Evolutionary conservation across 1,140 invertebrate species (phyloP), one percentile per base, ranked within the genome.

Genomic region (Drosophila sucinea): DNA sequence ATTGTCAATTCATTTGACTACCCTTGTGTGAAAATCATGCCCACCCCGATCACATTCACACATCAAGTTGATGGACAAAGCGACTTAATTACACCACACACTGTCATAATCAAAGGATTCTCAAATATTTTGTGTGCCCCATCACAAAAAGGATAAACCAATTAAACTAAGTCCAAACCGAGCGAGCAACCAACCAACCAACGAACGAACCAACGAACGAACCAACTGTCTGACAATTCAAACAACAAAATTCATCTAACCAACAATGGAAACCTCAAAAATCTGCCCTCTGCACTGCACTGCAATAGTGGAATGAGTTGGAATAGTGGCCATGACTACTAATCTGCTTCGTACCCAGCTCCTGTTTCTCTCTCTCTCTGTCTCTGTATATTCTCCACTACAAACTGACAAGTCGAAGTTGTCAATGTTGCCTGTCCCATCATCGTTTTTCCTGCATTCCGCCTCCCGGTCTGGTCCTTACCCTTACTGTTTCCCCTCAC

Each of bases 221-320:
- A 62, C 17, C 60, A 77, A 63, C 67, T 76, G 83, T 83, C 84
- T 79, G 83, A 73, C 79, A 82, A 86, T 79, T 86, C 82, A 79
- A 86, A 86, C 79, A 86, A 75, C 82, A 82, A 62, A 87, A 87
- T 69, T 86, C 84, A 87, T 87, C 79, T 87, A 79, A 79, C 83
- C 83, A 79, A 89, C 83, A 87, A 87, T 87, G 77, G 80, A 87
- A 87, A 87, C 83, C 83, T 87, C 83, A 87, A 78, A 87, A 87
- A 87, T 87, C 64, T 87, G 70, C 80, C 23, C 56, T 35, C 30
- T 35, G 7, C 55, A 23, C 17, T 33, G 6, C 35, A 33, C 17
- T 17, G 17, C 17, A 17, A 17, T 17, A 67, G 56, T 65, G n/a
- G 62, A 38, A 67, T 47, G 67, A 51, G 62, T 51, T 33, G 56